Conservation (phyloP, 2,113 vertebrate genomes). For the Conger conger region DNA sequence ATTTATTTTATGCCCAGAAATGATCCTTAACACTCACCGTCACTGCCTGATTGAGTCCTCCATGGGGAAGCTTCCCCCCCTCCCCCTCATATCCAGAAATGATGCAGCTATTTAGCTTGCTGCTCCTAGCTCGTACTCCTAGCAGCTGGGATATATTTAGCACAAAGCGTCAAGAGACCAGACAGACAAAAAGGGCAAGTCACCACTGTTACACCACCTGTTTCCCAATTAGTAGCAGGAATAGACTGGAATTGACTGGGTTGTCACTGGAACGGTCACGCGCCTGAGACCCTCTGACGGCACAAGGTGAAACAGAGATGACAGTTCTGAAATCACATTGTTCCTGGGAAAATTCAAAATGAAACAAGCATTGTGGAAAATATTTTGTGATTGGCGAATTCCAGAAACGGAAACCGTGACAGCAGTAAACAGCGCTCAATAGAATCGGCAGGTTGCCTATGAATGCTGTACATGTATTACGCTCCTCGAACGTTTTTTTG, state of each 20-base stretch:
- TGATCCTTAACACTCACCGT: neutral
- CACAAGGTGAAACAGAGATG: neutral
- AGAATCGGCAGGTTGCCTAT: neutral
- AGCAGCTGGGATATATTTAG: constrained; percentile 56
- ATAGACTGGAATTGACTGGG: neutral
- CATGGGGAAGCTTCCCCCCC: neutral
- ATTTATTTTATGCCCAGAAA: neutral
- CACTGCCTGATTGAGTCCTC: neutral
- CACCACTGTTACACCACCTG: constrained; percentile 50
- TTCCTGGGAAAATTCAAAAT: neutral
- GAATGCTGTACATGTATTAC: neutral
- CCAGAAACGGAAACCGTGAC: neutral
- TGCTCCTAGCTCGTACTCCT: no score
- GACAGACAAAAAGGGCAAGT: constrained; percentile 46
- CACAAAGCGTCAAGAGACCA: constrained; percentile 41
- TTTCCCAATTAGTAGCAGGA: constrained; percentile 13
- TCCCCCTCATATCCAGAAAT: constrained; percentile 1
- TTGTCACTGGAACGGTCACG: neutral
- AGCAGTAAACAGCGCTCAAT: neutral
- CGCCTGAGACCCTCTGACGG: neutral
- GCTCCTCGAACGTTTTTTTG: neutral
- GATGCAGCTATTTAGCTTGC: constrained; percentile 40
- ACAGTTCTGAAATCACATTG: neutral
- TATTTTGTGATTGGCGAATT: neutral
- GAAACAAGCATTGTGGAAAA: neutral